Evolutionary conservation across 2,797 vertebrate genomes (phyloP), one percentile per base, ranked within the genome.

Genomic region (Valencia hispanica): DNA sequence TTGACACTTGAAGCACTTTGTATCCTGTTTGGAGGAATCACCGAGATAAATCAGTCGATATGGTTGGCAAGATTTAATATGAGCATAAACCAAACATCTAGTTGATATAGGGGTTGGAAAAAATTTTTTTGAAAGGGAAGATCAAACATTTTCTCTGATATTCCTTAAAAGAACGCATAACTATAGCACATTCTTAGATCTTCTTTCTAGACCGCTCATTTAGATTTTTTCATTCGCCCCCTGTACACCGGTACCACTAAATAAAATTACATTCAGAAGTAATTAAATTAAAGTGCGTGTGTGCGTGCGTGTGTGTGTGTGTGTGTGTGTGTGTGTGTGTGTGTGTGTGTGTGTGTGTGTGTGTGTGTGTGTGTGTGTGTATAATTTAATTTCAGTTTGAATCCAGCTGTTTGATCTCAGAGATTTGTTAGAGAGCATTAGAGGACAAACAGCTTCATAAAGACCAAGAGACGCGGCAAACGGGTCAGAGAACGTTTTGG

Each of bases 1-100:
- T 90, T 93, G 89, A 89, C 85, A 76, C 84, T 87, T 79, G 30
- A 30, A 80, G 66, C 51, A 55, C 30, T 81, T 86, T 84, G 74
- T 77, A 55, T 27, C 57, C 9, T 36, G 74, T 76, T 81, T 71
- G 80, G 51, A 36, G 79, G 80, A 87, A 61, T 81, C 79, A 36
- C 84, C 81, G 78, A 81, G 68, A 78, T 75, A 63, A 36, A 22
- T 59, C 45, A 51, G 63, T 75, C 79, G 34, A 78, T 86, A 59
- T 73, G 73, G 76, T 85, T 86, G 83, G 53, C 48, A 65, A 68
- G 74, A 73, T 51, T 79, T 80, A 18, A 74, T 66, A 51, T 43
- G 14, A 73, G 47, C 34, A 32, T 41, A 57, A 57, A 73, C 43
- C 14, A 69, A 77, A 72, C 43, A 50, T 32, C 55, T 68, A 81